These are phyloP conservation scores for Danio tinwini DNA, from an alignment of 2,797 vertebrate genomes.

Conservation along the genomic window DNA sequence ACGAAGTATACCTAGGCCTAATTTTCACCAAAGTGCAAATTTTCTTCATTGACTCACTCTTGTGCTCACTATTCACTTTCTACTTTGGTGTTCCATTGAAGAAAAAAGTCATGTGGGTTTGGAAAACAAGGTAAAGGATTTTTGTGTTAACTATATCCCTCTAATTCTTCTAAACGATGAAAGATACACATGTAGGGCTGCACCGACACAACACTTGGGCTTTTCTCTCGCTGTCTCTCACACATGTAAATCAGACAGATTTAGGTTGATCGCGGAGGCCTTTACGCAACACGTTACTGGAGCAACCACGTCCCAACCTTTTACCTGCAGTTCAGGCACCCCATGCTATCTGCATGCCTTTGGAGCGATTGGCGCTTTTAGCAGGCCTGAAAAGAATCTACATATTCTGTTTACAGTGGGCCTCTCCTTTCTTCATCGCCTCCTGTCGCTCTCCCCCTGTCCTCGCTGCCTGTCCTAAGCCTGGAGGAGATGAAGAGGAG, in stretches of 20 bases:
- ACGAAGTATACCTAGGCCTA: neutral
- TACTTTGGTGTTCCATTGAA: neutral
- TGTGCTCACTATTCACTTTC: neutral
- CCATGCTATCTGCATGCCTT: slow-evolving; percentile 43
- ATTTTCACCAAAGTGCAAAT: neutral
- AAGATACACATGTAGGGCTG: neutral
- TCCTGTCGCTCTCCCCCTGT: slow-evolving; percentile 33
- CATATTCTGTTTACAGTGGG: slow-evolving; percentile 57
- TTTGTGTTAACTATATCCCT: neutral
- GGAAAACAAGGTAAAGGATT: neutral
- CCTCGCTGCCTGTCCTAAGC: slow-evolving; percentile 34
- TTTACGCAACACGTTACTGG: slow-evolving; percentile 22
- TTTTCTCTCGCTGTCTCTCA: slow-evolving; percentile 12
- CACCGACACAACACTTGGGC: neutral
- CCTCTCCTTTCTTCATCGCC: slow-evolving; percentile 45
- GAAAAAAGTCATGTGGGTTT: neutral
- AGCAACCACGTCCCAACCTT: slow-evolving; percentile 29
- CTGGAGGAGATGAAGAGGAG: slow-evolving; percentile 51
- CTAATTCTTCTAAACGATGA: neutral
- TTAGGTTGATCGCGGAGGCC: slow-evolving; percentile 7
- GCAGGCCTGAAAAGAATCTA: slow-evolving; percentile 55
- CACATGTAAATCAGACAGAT: slow-evolving; percentile 43
- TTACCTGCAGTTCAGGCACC: slow-evolving; percentile 45
- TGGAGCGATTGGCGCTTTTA: slow-evolving; percentile 34
- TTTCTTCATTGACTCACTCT: neutral